phyloP scores from a whole-genome alignment of 2,797 vertebrate genomes.

The Pempheris klunzingeri region DNA sequence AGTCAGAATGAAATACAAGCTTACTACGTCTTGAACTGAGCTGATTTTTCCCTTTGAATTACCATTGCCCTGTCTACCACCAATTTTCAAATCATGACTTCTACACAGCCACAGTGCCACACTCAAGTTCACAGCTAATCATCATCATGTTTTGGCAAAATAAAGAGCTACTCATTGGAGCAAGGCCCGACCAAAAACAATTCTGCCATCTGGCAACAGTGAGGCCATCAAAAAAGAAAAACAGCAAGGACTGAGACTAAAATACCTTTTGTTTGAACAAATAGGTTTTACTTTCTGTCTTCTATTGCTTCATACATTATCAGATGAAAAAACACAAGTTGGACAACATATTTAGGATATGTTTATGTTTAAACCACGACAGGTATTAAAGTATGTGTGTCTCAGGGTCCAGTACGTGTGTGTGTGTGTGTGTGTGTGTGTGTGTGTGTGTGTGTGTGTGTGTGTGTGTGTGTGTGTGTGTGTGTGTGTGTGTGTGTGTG shows the following conservation, averaged over 20 bases:
- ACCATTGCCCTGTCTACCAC: not conserved
- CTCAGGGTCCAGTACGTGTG: constrained; percentile 21
- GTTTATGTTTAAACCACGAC: not conserved
- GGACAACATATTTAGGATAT: not conserved
- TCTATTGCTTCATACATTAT: not conserved
- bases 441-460: constrained; percentile 6
- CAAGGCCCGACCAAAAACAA: constrained; percentile 1
- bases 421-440: not conserved
- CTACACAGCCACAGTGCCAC: not conserved
- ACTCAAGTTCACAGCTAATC: not conserved
- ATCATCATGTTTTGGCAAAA: constrained; percentile 9
- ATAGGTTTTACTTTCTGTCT: not conserved
- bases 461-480: not conserved
- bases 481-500: constrained; percentile 3
- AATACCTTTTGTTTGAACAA: not conserved
- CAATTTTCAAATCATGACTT: not conserved
- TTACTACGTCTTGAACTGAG: not conserved
- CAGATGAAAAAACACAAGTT: not conserved
- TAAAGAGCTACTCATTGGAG: constrained; percentile 15
- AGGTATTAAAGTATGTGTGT: constrained; percentile 1
- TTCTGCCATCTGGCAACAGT: constrained; percentile 4
- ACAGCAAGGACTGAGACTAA: not conserved
- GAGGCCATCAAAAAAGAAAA: not conserved
- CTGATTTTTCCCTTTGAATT: not conserved
- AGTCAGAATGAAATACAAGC: not conserved